A percentile compares a stretch with the other conserved stretches of the same genome.
phyloP scores from a whole-genome alignment of 1,140 invertebrate species.

The Pemphigus obesinymphae region DNA sequence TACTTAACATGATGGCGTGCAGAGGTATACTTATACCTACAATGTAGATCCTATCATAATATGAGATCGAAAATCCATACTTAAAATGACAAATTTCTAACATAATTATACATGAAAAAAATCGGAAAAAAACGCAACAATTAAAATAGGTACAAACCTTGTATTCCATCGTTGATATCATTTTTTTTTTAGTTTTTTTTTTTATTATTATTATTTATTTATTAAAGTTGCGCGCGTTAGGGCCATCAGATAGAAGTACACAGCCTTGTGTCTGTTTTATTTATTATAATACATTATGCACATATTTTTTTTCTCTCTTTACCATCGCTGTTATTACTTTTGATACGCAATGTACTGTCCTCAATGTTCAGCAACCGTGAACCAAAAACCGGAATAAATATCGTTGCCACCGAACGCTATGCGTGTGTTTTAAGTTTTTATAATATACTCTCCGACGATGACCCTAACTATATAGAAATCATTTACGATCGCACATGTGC shows the following conservation, averaged over 20 bases:
- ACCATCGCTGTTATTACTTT: conserved; percentile 18
- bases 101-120: not conserved
- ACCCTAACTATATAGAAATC: not conserved
- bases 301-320: conserved; percentile 25
- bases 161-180: not conserved
- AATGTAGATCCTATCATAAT: not conserved
- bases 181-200: not conserved
- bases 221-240: conserved; percentile 16
- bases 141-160: conserved; percentile 27
- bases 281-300: conserved; percentile 36
- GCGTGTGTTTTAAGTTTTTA: not conserved
- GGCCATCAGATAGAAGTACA: conserved; percentile 35
- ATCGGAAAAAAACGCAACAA: conserved; percentile 1
- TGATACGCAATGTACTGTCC: conserved; percentile 33
- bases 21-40: no score
- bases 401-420: not conserved
- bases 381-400: conserved; percentile 41
- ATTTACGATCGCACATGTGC: not conserved
- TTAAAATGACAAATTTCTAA: not conserved
- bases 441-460: not conserved
- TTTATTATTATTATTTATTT: conserved; percentile 19
- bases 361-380: conserved; percentile 42
- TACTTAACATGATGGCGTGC: no score
- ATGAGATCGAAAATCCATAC: not conserved
- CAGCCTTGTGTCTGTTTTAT: conserved; percentile 39